Percentiles rank a stretch among this genome's conserved stretches.
Conservation (phyloP, 2,113 vertebrate species). For the Dryoscopus gambensis region DNA sequence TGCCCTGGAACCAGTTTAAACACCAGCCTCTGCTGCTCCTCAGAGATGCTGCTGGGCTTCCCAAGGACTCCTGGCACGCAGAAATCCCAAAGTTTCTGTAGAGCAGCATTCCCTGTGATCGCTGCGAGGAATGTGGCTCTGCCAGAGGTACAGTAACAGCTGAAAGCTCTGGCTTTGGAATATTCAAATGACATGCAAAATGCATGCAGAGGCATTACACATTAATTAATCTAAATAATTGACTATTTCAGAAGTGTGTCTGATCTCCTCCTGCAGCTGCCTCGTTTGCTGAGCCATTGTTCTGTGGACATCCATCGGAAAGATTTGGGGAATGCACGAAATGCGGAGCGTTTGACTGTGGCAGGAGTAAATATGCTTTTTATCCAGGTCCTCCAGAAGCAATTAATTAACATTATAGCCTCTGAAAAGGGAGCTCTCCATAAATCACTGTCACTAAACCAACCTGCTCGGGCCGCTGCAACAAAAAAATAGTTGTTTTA, state of each 20-base stretch:
- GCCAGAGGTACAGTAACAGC: background rate
- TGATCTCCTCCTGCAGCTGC: conserved; percentile 32
- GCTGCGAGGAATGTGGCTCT: background rate
- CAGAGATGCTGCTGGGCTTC: background rate
- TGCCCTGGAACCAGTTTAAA: background rate
- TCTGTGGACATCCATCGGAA: background rate
- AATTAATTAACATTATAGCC: conserved; percentile 27
- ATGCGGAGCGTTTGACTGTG: background rate
- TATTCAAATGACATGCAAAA: conserved; percentile 28
- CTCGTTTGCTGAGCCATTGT: background rate
- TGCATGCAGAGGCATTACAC: background rate
- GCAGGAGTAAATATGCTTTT: conserved; percentile 20
- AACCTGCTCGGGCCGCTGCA: background rate
- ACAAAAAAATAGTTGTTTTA: background rate
- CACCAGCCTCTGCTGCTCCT: background rate
- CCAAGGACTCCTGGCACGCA: background rate
- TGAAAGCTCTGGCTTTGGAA: background rate
- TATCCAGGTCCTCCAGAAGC: background rate
- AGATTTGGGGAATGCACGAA: background rate
- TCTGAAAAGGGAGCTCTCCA: background rate
- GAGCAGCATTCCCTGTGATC: background rate
- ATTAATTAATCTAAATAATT: conserved; percentile 51
- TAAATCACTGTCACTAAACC: background rate
- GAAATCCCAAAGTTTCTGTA: background rate
- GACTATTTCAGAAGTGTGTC: background rate